Conservation (phyloP, 2,113 vertebrate genomes). For the Enhydra lutris region DNA sequence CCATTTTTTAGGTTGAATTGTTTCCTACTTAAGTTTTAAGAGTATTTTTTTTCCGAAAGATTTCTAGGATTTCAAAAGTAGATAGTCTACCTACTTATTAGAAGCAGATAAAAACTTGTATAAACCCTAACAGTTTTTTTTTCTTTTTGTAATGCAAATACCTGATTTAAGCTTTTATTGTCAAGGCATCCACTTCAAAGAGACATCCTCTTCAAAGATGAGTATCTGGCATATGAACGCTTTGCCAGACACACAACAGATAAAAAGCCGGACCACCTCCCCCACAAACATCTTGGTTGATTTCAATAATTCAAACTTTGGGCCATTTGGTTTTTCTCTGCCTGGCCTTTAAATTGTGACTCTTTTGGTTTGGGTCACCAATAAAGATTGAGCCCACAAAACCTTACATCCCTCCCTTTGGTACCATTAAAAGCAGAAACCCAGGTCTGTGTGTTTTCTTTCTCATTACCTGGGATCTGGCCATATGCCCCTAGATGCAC, state of each 20-base stretch:
- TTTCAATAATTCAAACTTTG: not conserved
- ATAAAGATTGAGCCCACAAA: not conserved
- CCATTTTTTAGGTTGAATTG: not conserved
- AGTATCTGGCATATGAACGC: not conserved
- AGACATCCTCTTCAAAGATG: not conserved
- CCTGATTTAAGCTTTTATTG: not conserved
- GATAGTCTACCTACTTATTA: not conserved
- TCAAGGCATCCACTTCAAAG: not conserved
- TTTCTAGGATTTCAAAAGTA: not conserved
- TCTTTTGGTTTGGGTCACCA: not conserved
- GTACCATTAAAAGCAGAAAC: not conserved
- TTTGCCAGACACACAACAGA: not conserved
- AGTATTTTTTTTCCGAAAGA: not conserved
- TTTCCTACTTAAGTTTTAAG: not conserved
- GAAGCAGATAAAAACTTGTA: not conserved
- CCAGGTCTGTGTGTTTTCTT: not conserved
- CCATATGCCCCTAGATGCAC: no score
- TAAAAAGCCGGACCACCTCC: not conserved
- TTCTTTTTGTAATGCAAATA: not conserved
- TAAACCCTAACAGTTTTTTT: not conserved
- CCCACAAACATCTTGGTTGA: not conserved
- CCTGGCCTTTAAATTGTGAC: not conserved
- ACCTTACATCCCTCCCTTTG: not conserved
- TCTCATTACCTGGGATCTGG: not conserved
- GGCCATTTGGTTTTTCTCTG: not conserved